Conservation (phyloP, 2,113 vertebrate genomes). For the Tenebrosternarchus preto region DNA sequence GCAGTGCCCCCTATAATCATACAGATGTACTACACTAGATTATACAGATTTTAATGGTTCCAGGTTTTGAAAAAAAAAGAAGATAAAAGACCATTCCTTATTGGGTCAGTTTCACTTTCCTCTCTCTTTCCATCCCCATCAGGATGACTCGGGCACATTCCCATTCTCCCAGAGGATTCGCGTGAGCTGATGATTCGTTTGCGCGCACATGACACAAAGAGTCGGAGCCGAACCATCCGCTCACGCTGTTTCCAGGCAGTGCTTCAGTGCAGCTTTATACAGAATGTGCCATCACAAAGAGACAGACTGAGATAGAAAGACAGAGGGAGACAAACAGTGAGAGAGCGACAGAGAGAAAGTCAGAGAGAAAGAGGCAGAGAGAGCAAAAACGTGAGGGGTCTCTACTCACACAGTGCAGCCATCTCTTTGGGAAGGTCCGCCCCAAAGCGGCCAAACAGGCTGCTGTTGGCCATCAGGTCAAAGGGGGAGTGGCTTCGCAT, state of each 20-base stretch:
- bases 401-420: slow-evolving; percentile 89
- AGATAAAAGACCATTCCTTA: too few species aligned
- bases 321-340: neutral
- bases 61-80: too few species aligned
- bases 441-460: slow-evolving; percentile 83
- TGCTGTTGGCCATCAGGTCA: slow-evolving; percentile 85
- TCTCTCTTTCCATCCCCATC: neutral
- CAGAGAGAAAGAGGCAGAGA: slow-evolving; percentile 8
- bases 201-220: neutral
- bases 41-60: neutral
- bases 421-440: slow-evolving; percentile 92
- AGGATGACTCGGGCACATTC: neutral
- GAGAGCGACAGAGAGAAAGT: neutral
- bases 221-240: neutral
- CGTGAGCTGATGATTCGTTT: neutral
- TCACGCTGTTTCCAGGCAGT: neutral
- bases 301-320: neutral
- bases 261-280: neutral
- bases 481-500: slow-evolving; percentile 87
- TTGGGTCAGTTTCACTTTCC: slow-evolving; percentile 24
- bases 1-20: slow-evolving; percentile 70
- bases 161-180: too few species aligned
- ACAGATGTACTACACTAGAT: slow-evolving; percentile 38
- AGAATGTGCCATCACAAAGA: neutral
- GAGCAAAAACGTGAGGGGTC: slow-evolving; percentile 4